Evolutionary conservation across 2,113 vertebrate genomes (phyloP), one percentile per base, ranked within the genome.

Genomic region (Leptobrachium ailaonicum): DNA sequence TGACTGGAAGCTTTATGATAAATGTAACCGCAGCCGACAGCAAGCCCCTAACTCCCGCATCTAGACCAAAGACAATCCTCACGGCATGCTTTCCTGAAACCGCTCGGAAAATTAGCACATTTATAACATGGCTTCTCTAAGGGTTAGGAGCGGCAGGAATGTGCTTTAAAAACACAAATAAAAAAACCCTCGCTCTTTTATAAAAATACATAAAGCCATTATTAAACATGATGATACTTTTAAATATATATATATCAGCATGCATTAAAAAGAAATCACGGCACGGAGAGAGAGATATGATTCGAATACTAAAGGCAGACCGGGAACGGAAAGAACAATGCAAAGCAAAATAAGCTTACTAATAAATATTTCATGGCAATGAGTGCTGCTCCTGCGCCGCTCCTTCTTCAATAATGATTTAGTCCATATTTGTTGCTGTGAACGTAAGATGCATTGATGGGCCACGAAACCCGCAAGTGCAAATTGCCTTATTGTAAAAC

Each of bases 281-380:
- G 58, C 32, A 14, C 42, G 41, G 50, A 77, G 69, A 66, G 41
- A 9, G 41, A 66, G 64, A 40, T 40, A 66, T 41, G 20, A 32
- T 66, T 66, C 3, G 10, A 66, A 66, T 41, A 11, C 41, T 40
- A 66, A 32, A 40, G 66, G 42, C 4, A 14, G 41, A 69, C 14
- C 44, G 42, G n/a, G 10, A 45, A 43, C 11, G 40, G 42, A 69
- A 69, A 43, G 41, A 69, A 2, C 41, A 10, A 43, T 40, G 66
- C 42, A 69, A 44, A n/a, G 42, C 41, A 43, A 43, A 69, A 69
- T 45, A 69, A 43, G 12, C 40, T 69, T 2, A 69, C 41, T 69
- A 69, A 69, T 69, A 69, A 69, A 14, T 69, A 43, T 69, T 60
- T 60, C 56, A 60, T 69, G 44, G 66, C 66, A 44, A 69, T 69